Percentiles rank a stretch among this genome's conserved stretches.
Conservation (phyloP, 2,113 vertebrate genomes). For the Chloebia gouldiae region DNA sequence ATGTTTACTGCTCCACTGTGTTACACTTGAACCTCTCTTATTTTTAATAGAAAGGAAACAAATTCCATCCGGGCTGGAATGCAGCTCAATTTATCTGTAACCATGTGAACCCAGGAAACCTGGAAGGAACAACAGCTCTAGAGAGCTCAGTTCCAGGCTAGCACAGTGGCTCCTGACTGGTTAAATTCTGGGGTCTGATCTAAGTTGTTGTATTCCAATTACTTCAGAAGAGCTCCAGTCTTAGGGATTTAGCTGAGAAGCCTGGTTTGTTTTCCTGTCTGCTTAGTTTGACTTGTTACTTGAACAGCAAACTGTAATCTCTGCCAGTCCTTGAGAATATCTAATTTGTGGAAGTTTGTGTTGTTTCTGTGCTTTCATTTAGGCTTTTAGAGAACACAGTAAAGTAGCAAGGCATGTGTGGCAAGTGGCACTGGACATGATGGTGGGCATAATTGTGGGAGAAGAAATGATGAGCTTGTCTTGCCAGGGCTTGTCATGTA, state of each 20-base stretch:
- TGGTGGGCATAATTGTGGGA: neutral
- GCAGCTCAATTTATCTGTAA: constrained; percentile 2
- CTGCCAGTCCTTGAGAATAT: neutral
- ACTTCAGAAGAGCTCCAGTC: neutral
- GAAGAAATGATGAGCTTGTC: neutral
- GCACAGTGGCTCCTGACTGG: neutral
- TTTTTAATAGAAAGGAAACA: constrained; percentile 56
- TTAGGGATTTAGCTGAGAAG: neutral
- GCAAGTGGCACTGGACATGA: neutral
- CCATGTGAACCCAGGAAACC: neutral
- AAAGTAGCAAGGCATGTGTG: neutral
- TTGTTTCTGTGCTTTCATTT: neutral
- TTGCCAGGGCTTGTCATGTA: neutral
- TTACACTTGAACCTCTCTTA: neutral
- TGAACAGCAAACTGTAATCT: neutral
- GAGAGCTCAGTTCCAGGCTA: neutral
- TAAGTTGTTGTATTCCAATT: fast-evolving
- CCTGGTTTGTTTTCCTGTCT: neutral
- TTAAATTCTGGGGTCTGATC: neutral
- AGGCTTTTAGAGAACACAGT: neutral
- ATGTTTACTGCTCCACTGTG: neutral
- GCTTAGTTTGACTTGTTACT: neutral
- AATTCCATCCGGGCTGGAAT: constrained; percentile 10
- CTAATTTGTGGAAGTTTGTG: neutral
- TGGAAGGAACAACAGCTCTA: neutral